Base-by-base conservation (phyloP, 2,113 vertebrate genomes). In the Pteruthius melanotis region DNA sequence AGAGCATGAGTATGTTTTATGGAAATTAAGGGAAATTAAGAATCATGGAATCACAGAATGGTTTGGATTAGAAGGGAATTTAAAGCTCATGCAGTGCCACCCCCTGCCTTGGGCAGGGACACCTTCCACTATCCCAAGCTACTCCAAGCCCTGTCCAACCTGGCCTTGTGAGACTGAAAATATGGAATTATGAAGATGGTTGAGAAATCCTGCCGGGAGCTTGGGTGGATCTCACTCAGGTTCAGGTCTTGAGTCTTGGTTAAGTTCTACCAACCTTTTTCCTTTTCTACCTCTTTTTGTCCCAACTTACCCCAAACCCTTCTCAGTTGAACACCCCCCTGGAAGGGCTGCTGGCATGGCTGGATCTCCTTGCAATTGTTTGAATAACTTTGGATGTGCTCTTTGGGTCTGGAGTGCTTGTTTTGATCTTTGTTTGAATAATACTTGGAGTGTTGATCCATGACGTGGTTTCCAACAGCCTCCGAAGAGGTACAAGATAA, bases 341-440 rank as follows among this genome's bases (percentile, higher is more conserved):
- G 68, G 0, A 3, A 71, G 39, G 30, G 9, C 65, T 70, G 78
- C 28, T 83, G 85, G 56, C 49, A 18, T 75, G 33, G 30, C 47
- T 94, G 75, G 65, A 24, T 84, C 79, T 81, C 79, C 70, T 66
- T 1, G 13, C 66, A 30, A 5, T 64, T 90, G 70, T 95, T 92
- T 95, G 85, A 61, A 42, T 71, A 90, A 90, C 93, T 87, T 92
- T 75, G 64, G 21, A 33, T 1, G 2, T 65, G 60, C 52, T 75
- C 27, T 49, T 85, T 60, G 19, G 23, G 39, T 88, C 86, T 11
- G 3, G 16, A 82, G 70, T 26, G 56, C 71, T 82, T 75, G 65
- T 88, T 95, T 86, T 83, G 64, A 70, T 93, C 74, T 92, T 66
- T 91, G 45, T 83, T 93, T 66, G 47, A 64, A 52, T 88, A 95